These are phyloP conservation scores for Haemorhous mexicanus DNA, from an alignment of 2,113 vertebrate genomes.

Conservation along the genomic window DNA sequence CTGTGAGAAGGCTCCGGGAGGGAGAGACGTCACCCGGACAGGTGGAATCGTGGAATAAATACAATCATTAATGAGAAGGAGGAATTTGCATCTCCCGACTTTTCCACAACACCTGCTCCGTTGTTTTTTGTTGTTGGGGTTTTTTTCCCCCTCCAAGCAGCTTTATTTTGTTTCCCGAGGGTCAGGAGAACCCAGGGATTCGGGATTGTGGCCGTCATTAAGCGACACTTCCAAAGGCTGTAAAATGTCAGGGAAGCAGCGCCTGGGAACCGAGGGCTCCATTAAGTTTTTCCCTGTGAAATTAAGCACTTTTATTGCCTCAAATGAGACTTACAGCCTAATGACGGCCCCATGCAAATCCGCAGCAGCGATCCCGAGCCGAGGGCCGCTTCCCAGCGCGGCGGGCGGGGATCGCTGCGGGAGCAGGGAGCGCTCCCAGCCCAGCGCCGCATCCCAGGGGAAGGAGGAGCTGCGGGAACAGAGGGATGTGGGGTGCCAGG, in stretches of 20 bases:
- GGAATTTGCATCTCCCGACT: conserved; percentile 2
- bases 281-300: conserved; percentile 22
- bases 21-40: neutral
- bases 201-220: neutral
- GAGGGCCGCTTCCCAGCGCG: no score
- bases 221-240: neutral
- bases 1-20: neutral
- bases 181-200: neutral
- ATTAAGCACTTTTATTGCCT: conserved; percentile 1
- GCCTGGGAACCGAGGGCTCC: conserved; percentile 13
- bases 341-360: neutral
- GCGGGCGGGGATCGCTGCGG: neutral
- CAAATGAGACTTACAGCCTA: neutral
- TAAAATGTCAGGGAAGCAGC: neutral
- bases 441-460: accelerated
- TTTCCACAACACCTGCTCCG: neutral
- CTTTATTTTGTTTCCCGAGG: neutral
- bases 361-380: neutral
- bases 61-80: neutral
- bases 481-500: accelerated
- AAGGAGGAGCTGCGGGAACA: accelerated
- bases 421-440: neutral
- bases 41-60: conserved; percentile 36
- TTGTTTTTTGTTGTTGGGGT: neutral
- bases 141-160: neutral